Evolutionary conservation across 1,140 invertebrate genomes (phyloP).

Genomic region (Anoplolepis gracilipes): DNA sequence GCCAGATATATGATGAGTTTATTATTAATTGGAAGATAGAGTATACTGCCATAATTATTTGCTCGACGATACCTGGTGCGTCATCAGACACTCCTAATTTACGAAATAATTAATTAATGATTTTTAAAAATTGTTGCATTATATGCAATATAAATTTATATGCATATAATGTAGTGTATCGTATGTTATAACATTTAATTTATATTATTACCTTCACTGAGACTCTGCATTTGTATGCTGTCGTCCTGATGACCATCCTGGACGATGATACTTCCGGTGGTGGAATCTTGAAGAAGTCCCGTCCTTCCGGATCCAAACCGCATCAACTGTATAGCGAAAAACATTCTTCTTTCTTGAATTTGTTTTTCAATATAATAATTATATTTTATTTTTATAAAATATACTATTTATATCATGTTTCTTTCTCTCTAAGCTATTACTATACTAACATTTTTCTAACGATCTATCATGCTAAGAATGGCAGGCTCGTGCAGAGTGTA

Average conservation of each 20-base stretch:
- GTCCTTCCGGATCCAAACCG: constrained; percentile 85
- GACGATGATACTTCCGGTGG: constrained; percentile 89
- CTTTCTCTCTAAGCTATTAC: background rate
- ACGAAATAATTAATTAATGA: constrained; percentile 33
- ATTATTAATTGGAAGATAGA: constrained; percentile 90
- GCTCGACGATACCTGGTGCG: constrained; percentile 87
- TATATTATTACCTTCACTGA: constrained; percentile 84
- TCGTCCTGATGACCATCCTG: constrained; percentile 86
- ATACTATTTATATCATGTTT: background rate
- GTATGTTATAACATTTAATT: background rate
- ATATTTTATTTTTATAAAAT: background rate
- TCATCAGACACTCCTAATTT: constrained; percentile 83
- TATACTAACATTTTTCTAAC: constrained; percentile 23
- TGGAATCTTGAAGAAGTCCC: constrained; percentile 87
- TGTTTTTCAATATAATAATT: background rate
- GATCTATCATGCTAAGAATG: background rate
- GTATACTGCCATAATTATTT: constrained; percentile 88
- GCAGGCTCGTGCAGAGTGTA: constrained; percentile 53
- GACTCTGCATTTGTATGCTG: constrained; percentile 86
- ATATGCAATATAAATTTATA: background rate
- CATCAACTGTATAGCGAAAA: constrained; percentile 78
- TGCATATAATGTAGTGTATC: background rate
- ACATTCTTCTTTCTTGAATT: background rate
- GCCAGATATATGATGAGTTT: constrained; percentile 94
- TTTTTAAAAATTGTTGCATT: too few species aligned